phyloP scores from a whole-genome alignment of 2,113 vertebrate genomes.

The Oreochromis aureus region DNA sequence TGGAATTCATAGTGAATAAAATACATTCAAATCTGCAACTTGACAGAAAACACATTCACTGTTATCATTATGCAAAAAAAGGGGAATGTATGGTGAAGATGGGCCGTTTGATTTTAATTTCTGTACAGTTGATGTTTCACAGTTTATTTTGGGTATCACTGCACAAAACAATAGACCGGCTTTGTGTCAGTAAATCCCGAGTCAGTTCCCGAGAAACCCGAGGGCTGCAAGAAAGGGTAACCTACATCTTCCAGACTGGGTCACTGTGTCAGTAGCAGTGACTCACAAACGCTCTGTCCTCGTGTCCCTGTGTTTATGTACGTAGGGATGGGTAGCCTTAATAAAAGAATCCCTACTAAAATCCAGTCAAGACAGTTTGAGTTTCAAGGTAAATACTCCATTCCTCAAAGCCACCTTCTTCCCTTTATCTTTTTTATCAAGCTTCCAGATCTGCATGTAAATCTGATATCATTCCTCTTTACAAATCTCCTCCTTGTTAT shows the following conservation, averaged over 20 bases:
- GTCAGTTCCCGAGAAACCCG: slow-evolving; percentile 5
- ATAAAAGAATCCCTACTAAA: slow-evolving; percentile 3
- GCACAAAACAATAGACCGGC: background rate
- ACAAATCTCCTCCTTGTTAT: background rate
- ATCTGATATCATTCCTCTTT: background rate
- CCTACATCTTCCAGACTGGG: slow-evolving; percentile 55
- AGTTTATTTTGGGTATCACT: background rate
- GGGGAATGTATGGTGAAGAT: background rate
- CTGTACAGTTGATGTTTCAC: background rate
- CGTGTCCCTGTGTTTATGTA: background rate
- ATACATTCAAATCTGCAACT: background rate
- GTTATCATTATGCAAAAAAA: background rate
- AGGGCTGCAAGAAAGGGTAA: slow-evolving; percentile 19
- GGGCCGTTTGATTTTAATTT: background rate
- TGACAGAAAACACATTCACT: background rate
- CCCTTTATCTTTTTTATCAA: background rate
- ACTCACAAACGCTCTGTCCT: background rate
- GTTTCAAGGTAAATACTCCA: background rate
- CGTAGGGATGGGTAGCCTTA: background rate
- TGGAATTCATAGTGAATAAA: background rate
- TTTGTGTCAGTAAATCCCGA: background rate
- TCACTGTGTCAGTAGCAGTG: slow-evolving; percentile 58
- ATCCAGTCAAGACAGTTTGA: background rate
- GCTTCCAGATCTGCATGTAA: background rate
- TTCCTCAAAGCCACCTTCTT: background rate